Base-by-base conservation (phyloP, 2,113 vertebrate genomes). In the Psettodes erumei region DNA sequence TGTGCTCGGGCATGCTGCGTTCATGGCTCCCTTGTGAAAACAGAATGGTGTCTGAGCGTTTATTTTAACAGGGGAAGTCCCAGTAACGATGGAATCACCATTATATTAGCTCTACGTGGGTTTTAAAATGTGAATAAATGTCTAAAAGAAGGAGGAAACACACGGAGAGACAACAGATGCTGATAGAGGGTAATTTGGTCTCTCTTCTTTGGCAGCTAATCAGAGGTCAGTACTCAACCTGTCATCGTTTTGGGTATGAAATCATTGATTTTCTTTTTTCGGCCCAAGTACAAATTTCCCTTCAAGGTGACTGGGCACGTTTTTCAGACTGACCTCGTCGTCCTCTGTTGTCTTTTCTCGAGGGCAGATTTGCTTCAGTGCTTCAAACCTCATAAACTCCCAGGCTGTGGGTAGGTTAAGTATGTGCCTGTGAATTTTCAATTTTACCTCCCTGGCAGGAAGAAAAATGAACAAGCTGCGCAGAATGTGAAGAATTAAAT, bases 241-340 rank as follows among this genome's bases (percentile, higher is more conserved):
- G 45, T 64, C 28, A 32, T 78, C 32, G 27, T n/a, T 63, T 66
- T 54, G 0, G 25, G 32, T 18, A n/a, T 61, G 55, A 67, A 55
- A 60, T 21, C n/a, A 73, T 82, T 32, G 42, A 79, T 70, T 75
- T 77, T 33, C 13, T 48, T 23, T 3, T 35, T 62, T 47, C 19
- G 7, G 37, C 23, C 23, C 40, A 55, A 32, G 13, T 8, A 8
- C 19, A 28, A 6, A 15, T 37, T 64, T 37, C 23, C 51, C 50
- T 50, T 53, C 21, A 66, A 43, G 43, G 43, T 45, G 25, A 70
- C 23, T 0, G 2, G 13, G 42, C 5, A 18, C 37, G 43, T 43
- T 61, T 19, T 5, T 19, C 11, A 56, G 13, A 33, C 3, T 12
- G 53, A 5, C 3, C 33, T 25, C 21, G n/a, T 35, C 2, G 16